Percentiles rank a stretch among this genome's conserved stretches.
These are phyloP conservation scores for Scaptomyza graminum DNA, from an alignment of 1,140 invertebrate genomes.

Conservation along the genomic window DNA sequence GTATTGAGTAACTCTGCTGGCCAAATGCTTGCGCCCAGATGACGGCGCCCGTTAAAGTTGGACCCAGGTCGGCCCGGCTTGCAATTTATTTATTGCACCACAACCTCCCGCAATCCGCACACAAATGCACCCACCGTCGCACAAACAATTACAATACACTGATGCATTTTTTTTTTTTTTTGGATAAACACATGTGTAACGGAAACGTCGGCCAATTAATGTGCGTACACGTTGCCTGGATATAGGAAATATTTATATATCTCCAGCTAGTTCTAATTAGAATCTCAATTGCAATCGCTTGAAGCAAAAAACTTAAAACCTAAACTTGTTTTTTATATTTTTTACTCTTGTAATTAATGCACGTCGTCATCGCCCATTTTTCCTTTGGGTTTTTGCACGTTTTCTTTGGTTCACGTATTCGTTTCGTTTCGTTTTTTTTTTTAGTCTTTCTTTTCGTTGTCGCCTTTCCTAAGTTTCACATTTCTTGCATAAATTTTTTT, in stretches of 20 bases:
- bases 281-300: constrained; percentile 18
- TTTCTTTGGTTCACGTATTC: constrained; percentile 84
- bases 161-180: neutral
- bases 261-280: constrained; percentile 38
- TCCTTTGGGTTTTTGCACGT: constrained; percentile 68
- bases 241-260: constrained; percentile 39
- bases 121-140: neutral
- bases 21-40: constrained; percentile 48
- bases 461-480: constrained; percentile 77
- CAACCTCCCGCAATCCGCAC: constrained; percentile 46
- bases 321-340: constrained; percentile 61
- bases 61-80: constrained; percentile 74
- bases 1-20: constrained; percentile 73
- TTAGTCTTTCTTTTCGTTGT: constrained; percentile 63
- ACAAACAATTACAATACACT: constrained; percentile 10
- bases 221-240: constrained; percentile 61
- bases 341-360: constrained; percentile 65
- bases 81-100: constrained; percentile 31
- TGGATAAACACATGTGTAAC: constrained; percentile 49
- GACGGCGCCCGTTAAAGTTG: constrained; percentile 31
- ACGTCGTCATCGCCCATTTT: constrained; percentile 70
- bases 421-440: constrained; percentile 47
- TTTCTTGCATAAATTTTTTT: constrained; percentile 83
- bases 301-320: constrained; percentile 15
- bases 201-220: constrained; percentile 59